Conservation (phyloP, 92 coral and sea anemone genomes). For the Epizoanthus ramosus region DNA sequence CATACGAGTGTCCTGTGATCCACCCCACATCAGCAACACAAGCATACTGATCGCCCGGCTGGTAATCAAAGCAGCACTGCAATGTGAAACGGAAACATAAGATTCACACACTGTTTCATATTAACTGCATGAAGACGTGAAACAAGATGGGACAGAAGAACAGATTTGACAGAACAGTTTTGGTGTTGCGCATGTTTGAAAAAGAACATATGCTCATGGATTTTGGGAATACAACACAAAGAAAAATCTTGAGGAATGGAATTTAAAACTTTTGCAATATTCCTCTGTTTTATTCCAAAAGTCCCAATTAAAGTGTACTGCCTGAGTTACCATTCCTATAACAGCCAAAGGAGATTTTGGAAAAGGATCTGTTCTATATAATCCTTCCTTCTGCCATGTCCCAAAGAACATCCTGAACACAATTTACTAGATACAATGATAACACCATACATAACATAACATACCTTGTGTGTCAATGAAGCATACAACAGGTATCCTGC, state of each 20-base stretch:
- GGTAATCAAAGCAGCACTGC: slow-evolving; percentile 90
- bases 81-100: background rate
- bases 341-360: too few species aligned
- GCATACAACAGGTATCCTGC: slow-evolving; percentile 96
- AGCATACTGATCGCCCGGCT: slow-evolving; percentile 89
- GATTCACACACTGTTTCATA: background rate
- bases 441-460: slow-evolving; percentile 18
- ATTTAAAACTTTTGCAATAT: too few species aligned
- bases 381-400: background rate
- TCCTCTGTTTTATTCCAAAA: too few species aligned
- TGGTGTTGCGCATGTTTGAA: too few species aligned
- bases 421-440: background rate
- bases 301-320: too few species aligned
- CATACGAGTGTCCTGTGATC: slow-evolving; percentile 98
- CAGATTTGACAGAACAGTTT: background rate
- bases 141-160: background rate
- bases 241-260: too few species aligned
- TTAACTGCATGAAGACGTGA: background rate
- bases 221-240: too few species aligned
- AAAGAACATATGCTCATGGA: too few species aligned
- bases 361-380: too few species aligned
- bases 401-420: background rate
- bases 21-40: slow-evolving; percentile 99
- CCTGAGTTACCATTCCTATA: too few species aligned
- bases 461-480: slow-evolving; percentile 87